Evolutionary conservation across 2,113 vertebrate species (phyloP).

Genomic region (Chlorodrepanis virens): DNA sequence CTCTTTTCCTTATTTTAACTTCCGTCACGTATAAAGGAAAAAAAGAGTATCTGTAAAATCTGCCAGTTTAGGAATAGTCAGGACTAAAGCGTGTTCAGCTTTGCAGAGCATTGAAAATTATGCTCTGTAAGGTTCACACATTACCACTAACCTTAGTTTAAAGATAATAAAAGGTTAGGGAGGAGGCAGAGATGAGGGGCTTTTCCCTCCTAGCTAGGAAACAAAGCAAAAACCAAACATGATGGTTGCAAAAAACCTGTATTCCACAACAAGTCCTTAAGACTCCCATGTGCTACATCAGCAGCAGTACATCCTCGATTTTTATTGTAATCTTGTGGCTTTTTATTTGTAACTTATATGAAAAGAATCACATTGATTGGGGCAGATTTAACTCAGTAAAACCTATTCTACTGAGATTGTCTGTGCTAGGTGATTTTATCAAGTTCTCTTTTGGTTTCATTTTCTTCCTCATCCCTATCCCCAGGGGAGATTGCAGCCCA

Average conservation of each 20-base stretch:
- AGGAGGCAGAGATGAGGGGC: background rate
- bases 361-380: constrained; percentile 97
- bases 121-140: background rate
- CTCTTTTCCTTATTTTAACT: background rate
- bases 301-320: constrained; percentile 71
- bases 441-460: constrained; percentile 95
- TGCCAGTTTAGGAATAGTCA: constrained; percentile 7
- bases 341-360: constrained; percentile 98
- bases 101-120: constrained; percentile 42
- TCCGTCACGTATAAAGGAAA: background rate
- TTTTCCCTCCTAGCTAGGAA: constrained; percentile 24
- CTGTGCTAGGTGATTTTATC: constrained; percentile 93
- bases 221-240: constrained; percentile 68
- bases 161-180: constrained; percentile 44
- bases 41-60: background rate
- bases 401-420: constrained; percentile 91
- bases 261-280: constrained; percentile 78
- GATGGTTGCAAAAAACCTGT: constrained; percentile 64
- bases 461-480: constrained; percentile 94
- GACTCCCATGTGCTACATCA: constrained; percentile 74
- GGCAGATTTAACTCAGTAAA: constrained; percentile 97
- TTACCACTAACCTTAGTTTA: constrained; percentile 16
- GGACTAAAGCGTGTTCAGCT: background rate
- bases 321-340: constrained; percentile 89
- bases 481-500: constrained; percentile 89